phyloP scores from a whole-genome alignment of 2,113 vertebrate genomes.

The Ciconia boyciana region DNA sequence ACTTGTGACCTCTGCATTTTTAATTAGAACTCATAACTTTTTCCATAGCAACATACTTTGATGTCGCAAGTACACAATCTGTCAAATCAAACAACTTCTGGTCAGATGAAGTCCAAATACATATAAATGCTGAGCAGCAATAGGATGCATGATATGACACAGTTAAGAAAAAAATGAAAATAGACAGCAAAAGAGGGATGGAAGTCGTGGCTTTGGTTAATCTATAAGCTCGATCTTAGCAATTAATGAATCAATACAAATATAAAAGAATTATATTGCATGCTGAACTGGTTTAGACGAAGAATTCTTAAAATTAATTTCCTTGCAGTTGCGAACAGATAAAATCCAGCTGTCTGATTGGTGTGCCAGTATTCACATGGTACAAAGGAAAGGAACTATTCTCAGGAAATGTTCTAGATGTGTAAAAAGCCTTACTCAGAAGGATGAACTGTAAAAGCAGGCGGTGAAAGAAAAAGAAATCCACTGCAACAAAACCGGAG shows the following conservation, averaged over 20 bases:
- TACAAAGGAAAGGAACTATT: not conserved
- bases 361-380: not conserved
- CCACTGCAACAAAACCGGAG: not conserved
- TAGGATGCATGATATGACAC: not conserved
- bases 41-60: conserved; percentile 76
- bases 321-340: not conserved
- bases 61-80: conserved; percentile 70
- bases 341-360: not conserved
- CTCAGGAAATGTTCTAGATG: not conserved
- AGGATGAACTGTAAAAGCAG: not conserved
- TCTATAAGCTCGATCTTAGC: not conserved
- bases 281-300: not conserved
- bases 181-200: not conserved
- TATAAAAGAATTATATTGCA: not conserved
- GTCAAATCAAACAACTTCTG: conserved; percentile 67
- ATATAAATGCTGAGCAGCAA: not conserved
- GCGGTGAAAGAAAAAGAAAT: not conserved
- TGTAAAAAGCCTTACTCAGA: not conserved
- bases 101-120: conserved; percentile 11
- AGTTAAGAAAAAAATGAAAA: not conserved
- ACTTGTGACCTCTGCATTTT: conserved; percentile 80
- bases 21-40: conserved; percentile 79
- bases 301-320: not conserved
- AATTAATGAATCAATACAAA: not conserved
- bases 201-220: not conserved